Percentiles rank a stretch among this genome's conserved stretches.
These are phyloP conservation scores for Sebastes minor DNA, from an alignment of 2,797 vertebrate species.

Conservation along the genomic window DNA sequence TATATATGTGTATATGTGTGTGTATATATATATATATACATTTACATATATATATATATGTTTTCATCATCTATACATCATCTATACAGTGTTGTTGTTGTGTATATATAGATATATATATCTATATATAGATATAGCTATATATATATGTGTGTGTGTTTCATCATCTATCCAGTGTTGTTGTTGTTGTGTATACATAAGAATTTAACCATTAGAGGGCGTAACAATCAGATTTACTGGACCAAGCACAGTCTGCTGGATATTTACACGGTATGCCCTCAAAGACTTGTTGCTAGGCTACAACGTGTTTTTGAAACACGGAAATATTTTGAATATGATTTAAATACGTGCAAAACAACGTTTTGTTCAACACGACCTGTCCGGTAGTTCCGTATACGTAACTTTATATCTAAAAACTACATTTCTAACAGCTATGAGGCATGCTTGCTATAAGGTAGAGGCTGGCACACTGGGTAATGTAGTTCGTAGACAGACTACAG, in stretches of 20 bases:
- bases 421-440: background rate
- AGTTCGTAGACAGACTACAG: conserved; percentile 8
- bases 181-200: background rate
- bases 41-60: background rate
- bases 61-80: background rate
- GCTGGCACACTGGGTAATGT: conserved; percentile 20
- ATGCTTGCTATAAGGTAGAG: accelerated
- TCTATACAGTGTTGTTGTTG: background rate
- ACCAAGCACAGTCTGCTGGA: background rate
- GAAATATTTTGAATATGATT: background rate
- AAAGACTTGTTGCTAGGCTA: background rate
- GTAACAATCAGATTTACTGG: background rate
- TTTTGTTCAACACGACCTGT: background rate
- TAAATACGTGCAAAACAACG: conserved; percentile 23
- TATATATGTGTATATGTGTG: too few relatives aligned
- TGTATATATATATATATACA: too few relatives aligned
- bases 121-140: accelerated
- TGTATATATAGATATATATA: background rate
- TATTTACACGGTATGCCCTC: background rate
- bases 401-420: conserved; percentile 30
- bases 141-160: too few relatives aligned
- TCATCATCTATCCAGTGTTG: background rate
- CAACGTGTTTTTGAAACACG: background rate
- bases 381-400: conserved; percentile 62
- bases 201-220: conserved; percentile 6